Evolutionary conservation across 1,140 invertebrate genomes (phyloP), one percentile per base, ranked within the genome.

Genomic region (Tetramorium simillimum): DNA sequence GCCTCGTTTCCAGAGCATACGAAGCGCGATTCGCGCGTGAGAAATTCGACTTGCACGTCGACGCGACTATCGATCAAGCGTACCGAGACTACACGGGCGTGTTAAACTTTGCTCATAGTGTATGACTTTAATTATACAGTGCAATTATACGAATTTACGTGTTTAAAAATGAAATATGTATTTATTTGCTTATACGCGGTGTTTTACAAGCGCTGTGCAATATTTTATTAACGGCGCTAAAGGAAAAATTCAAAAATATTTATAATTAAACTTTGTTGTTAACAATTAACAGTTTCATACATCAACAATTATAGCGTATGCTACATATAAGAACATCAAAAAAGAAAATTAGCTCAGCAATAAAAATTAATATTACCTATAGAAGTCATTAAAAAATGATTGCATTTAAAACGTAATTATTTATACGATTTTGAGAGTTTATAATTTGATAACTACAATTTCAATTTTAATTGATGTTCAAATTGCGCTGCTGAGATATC

Each of bases 21-120:
- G 75, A 53, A 72, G 33, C 43, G 18, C 58, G 3, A 58, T 76
- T 10, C 46, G 37, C 69, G 69, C 69, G 46, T 56, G 78, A 58
- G 80, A 84, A 75, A 73, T 84, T 84, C 80, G 80, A 84, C 80
- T 84, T 84, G 69, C 53, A 75, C 53, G 69, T 62, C 80, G 80
- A 49, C 69, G 80, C 56, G 80, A 18, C 69, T 75, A 84, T 84
- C 80, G 80, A 84, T 84, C 80, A 84, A 84, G 80, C 80, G 43
- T 43, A 49, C 9, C 14, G 40, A 60, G 40, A 14, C 37, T 24
- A 28, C 40, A 24, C 49, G 21, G 28, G 18, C 21, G 67, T 21
- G 53, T 18, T 18, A 33, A 81, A 60, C 69, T 40, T 75, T 10
- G 67, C 69, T 51, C 14, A 16, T n/a, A 43, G 33, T 16, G 14